Base-by-base conservation (phyloP, 2,888 invertebrate genomes). In the Ochropacha duplaris region DNA sequence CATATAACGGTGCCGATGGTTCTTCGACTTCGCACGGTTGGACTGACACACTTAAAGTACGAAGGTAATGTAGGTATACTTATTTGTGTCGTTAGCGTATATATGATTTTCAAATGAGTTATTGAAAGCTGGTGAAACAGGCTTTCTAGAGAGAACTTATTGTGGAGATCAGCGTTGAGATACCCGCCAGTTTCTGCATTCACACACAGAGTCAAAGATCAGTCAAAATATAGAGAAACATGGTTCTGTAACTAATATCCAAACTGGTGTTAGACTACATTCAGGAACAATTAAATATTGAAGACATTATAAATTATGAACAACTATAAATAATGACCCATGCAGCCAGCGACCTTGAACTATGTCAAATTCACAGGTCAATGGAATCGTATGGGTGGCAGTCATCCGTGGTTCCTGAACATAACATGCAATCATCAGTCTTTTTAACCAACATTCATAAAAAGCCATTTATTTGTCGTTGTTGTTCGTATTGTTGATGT, bases 1-100 rank as follows among this genome's bases (percentile, higher is more conserved):
- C 66, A 52, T 22, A 66, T 80, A 83, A 79, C 83, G 82, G 83
- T 74, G 71, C 62, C 58, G 67, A 54, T 56, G 58, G 57, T 62
- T 64, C 62, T 62, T 69, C 49, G 39, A 56, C 69, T 44, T 44
- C 19, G 44, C 44, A 44, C 44, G 44, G 71, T 69, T 61, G 68
- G 64, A 72, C 67, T 71, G 76, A 74, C 72, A 71, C 58, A 72
- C 76, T 65, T 71, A 65, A 51, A 34, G 44, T 44, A 56, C 56
- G 0, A n/a, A 16, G 26, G 39, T n/a, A 44, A 19, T 19, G 44
- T 44, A 6, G 44, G 44, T 44, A 44, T 44, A 9, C 19, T 44
- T 44, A 44, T 44, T n/a, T 44, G 44, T 44, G 44, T 44, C 44
- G 44, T 44, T 44, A 44, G 44, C 44, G 44, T 44, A 44, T 44